Base-by-base conservation (phyloP, 2,888 invertebrate genomes). In the Azorinus chamasolen region DNA sequence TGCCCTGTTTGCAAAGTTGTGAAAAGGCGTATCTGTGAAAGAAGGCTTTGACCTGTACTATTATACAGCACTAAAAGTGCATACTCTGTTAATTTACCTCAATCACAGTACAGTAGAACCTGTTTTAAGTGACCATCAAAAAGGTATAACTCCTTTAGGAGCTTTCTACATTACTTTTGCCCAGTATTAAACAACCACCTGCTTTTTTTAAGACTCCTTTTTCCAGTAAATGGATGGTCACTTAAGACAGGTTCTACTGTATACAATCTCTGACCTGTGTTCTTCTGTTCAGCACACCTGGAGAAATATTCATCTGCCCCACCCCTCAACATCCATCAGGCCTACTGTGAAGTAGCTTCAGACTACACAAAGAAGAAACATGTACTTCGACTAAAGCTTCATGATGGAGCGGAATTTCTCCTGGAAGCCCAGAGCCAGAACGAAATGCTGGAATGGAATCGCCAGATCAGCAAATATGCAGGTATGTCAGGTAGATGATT, bases 281-380 rank as follows among this genome's bases (percentile, higher is more conserved):
- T 45, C 6, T 62, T 14, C 58, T 27, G 76, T 77, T 5, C 78
- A 85, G 98, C 98, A 93, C 98, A 98, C 94, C 95, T 95, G 76
- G 95, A 96, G 83, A 96, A 97, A 88, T 96, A 97, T 94, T 98
- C 98, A 0, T 96, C 97, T 0, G 96, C 97, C 2, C 96, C 98
- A 0, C 97, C 97, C 0, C 95, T 98, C 27, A 96, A 96, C 83
- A 94, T 95, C 50, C 95, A 94, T 87, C 95, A 96, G 93, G 97
- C 98, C 0, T 95, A 95, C 48, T 98, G 98, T 92, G 95, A 96
- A 66, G 95, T 96, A 10, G 98, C 98, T 1, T 96, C 96, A 32
- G 98, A 99, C 94, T 99, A 99, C 94, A 97, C 97, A 16, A 99
- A 99, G 93, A 96, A 97, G 91, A 97, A 98, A 91, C 95, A 98